A percentile compares a stretch with the other conserved stretches of the same genome.
Evolutionary conservation across 1,140 invertebrate species (phyloP).

Genomic region (Philotrypesis tridentata): DNA sequence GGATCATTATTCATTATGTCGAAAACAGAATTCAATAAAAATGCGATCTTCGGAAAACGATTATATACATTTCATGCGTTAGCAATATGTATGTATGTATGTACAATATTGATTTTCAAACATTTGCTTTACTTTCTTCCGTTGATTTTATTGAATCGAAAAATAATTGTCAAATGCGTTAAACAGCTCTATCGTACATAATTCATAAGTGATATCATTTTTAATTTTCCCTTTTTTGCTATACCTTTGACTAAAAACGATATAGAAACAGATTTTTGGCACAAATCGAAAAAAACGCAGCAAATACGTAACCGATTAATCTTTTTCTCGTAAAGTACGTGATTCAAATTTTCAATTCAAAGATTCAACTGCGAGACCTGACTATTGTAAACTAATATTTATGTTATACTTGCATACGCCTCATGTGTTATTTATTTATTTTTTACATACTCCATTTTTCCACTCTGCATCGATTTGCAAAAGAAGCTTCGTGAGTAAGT

Average conservation of each 20-base stretch:
- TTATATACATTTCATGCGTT: slow-evolving; percentile 10
- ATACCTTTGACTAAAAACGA: not conserved
- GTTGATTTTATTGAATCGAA: not conserved
- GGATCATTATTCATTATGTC: not conserved
- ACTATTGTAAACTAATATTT: not conserved
- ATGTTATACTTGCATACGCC: not conserved
- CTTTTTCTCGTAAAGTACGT: not conserved
- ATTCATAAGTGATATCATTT: slow-evolving; percentile 6
- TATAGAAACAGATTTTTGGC: slow-evolving; percentile 19
- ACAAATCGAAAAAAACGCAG: slow-evolving; percentile 38
- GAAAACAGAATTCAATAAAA: slow-evolving; percentile 1
- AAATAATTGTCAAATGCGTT: not conserved
- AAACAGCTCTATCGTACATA: not conserved
- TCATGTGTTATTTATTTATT: not conserved
- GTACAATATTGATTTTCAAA: not conserved
- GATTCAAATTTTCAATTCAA: not conserved
- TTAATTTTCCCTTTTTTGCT: not conserved
- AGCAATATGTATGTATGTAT: slow-evolving; percentile 24
- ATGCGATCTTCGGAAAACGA: slow-evolving; percentile 12
- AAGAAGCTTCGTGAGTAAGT: not conserved
- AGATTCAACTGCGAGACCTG: not conserved
- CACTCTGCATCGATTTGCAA: not conserved
- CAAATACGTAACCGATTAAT: not conserved
- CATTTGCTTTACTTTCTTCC: slow-evolving; percentile 4
- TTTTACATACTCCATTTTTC: not conserved